Conservation (phyloP, 2,888 invertebrate species). For the Tenthredo notha region DNA sequence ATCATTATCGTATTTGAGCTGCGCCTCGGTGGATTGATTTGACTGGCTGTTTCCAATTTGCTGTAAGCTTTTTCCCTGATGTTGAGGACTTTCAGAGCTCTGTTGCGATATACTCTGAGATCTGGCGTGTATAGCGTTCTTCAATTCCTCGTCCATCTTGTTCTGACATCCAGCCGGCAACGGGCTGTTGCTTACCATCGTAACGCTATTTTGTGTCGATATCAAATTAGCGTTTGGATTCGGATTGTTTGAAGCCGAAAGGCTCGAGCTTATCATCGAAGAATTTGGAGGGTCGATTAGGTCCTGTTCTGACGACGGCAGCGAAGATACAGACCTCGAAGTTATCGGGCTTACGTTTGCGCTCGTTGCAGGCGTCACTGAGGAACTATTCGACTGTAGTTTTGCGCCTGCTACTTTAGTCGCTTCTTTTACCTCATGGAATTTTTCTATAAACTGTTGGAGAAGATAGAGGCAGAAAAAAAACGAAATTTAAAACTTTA, state of each 20-base stretch:
- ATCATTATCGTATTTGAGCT: conserved; percentile 98
- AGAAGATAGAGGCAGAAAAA: too few species aligned
- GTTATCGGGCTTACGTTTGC: conserved; percentile 94
- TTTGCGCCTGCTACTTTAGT: conserved; percentile 88
- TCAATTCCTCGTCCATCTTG: conserved; percentile 73
- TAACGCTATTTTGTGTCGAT: conserved; percentile 75
- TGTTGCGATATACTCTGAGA: conserved; percentile 76
- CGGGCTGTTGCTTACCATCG: conserved; percentile 76
- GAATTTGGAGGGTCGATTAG: conserved; percentile 81
- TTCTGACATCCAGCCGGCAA: conserved; percentile 73
- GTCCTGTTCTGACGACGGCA: conserved; percentile 78
- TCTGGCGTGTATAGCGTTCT: conserved; percentile 75
- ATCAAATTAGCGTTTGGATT: conserved; percentile 76
- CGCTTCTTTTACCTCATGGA: conserved; percentile 98
- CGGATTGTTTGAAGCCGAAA: conserved; percentile 76
- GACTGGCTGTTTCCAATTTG: conserved; percentile 68
- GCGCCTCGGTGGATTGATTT: conserved; percentile 85
- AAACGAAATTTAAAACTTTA: neutral
- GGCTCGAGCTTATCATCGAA: conserved; percentile 77
- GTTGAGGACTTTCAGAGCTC: conserved; percentile 84
- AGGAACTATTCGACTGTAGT: conserved; percentile 82
- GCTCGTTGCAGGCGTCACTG: conserved; percentile 91
- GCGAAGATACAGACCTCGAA: conserved; percentile 82
- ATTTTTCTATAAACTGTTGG: conserved; percentile 96
- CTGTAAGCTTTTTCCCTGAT: conserved; percentile 78